These are phyloP conservation scores for Rhamphomyia laevipes DNA, from an alignment of 2,888 invertebrate species.

Conservation along the genomic window DNA sequence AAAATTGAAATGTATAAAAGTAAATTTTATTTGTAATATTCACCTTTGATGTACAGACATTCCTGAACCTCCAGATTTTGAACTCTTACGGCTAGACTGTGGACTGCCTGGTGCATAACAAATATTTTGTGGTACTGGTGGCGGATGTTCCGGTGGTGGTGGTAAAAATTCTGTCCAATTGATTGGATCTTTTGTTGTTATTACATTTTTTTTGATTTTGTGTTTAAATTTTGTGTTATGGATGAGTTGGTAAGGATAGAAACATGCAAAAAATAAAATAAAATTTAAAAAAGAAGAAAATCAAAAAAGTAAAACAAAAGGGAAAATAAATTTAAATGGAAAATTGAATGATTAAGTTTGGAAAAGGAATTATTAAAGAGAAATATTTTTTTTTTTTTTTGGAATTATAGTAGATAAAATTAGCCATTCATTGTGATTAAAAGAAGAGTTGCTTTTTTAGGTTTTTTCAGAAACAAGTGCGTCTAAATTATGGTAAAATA, in stretches of 20 bases:
- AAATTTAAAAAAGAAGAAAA: neutral
- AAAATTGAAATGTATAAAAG: neutral
- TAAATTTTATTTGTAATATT: neutral
- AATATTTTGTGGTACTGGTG: slow-evolving; percentile 38
- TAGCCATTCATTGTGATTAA: too few species aligned
- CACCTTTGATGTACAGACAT: slow-evolving; percentile 37
- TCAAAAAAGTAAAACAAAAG: slow-evolving; percentile 3
- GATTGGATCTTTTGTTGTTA: slow-evolving; percentile 31
- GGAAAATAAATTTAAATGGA: neutral
- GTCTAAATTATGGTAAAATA: too few species aligned
- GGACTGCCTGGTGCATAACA: slow-evolving; percentile 35
- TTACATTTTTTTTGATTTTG: too few species aligned
- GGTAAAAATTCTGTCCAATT: slow-evolving; percentile 49
- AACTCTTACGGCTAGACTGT: slow-evolving; percentile 34
- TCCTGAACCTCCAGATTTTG: slow-evolving; percentile 36
- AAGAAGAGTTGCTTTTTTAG: too few species aligned
- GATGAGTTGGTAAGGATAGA: slow-evolving; percentile 3
- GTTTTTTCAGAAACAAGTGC: too few species aligned
- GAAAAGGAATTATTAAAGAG: too few species aligned
- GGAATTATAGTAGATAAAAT: too few species aligned
- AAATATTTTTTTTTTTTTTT: too few species aligned
- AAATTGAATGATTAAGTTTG: neutral
- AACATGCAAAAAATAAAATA: slow-evolving; percentile 2
- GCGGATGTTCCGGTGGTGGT: slow-evolving; percentile 49
- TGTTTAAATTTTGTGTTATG: neutral